Evolutionary conservation across 1,140 invertebrate species (phyloP), one percentile per base, ranked within the genome.

Genomic region (Grapholita molesta): DNA sequence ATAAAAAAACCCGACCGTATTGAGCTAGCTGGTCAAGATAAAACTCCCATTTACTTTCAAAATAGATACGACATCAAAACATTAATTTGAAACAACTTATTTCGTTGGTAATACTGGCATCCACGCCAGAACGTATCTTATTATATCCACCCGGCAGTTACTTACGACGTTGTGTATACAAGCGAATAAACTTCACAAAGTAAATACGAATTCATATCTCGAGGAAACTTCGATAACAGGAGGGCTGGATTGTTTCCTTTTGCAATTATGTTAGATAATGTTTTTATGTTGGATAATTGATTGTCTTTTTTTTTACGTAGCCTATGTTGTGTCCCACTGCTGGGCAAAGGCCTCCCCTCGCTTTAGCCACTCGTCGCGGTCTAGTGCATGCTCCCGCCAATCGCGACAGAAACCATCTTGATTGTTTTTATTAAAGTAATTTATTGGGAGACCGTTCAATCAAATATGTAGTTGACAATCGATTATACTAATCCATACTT

Each of bases 151-250:
- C 11, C 35, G n/a, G n/a, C n/a, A 38, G 12, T 38, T n/a, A 38
- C 35, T 21, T 48, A 18, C 3, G 42, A 48, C 18, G 6, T 48
- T 48, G n/a, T 48, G 1, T 48, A 18, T 21, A 21, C 7, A 21
- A 7, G 3, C 7, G 3, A 30, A 30, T 30, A 30, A 48, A 48
- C 18, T 48, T 48, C 2, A 21, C n/a, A 15, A 18, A 52, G 42
- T 61, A 28, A 57, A 57, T 28, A 32, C 24, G 25, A 30, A 61
- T 25, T 28, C 25, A 61, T 61, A 61, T 61, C 55, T 61, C 18
- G 55, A 8, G 12, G 55, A 61, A 61, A 25, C 25, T 28, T 25
- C 55, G n/a, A 15, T 28, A 28, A 25, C 25, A 3, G 53, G 53
- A 30, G 2, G 12, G 24, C 24, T 28, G 21, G 24, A n/a, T 24